A percentile compares a stretch with the other conserved stretches of the same genome.
These are phyloP conservation scores for Dryobates pubescens DNA, from an alignment of 2,797 vertebrate species.

Conservation along the genomic window DNA sequence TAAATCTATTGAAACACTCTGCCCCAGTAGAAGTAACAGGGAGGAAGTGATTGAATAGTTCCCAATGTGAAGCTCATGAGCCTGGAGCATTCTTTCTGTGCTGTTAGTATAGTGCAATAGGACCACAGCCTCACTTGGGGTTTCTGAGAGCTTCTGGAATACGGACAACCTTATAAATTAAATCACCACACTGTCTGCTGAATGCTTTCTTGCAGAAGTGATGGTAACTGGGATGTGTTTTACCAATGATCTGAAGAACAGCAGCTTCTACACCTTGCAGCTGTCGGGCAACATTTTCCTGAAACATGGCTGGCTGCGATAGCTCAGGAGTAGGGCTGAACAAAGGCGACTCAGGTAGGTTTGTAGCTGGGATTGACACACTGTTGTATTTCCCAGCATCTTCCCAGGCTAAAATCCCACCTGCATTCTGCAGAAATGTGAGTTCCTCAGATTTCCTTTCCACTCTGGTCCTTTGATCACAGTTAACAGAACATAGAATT, in stretches of 20 bases:
- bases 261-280: conserved; percentile 22
- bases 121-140: background rate
- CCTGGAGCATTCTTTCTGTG: background rate
- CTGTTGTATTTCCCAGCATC: background rate
- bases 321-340: background rate
- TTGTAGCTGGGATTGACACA: conserved; percentile 48
- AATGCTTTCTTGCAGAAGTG: background rate
- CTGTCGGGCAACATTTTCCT: background rate
- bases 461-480: background rate
- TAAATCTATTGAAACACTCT: background rate
- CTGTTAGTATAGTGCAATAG: background rate
- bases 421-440: background rate
- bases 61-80: background rate
- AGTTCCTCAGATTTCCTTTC: background rate
- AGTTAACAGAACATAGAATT: background rate
- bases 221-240: background rate
- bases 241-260: background rate
- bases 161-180: background rate
- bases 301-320: background rate
- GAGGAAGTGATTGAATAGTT: background rate
- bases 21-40: background rate
- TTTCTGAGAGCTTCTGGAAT: background rate
- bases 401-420: background rate
- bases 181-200: conserved; percentile 2
- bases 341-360: background rate